phyloP scores from a whole-genome alignment of 1,140 invertebrate genomes.

The Caerostris darwini region DNA sequence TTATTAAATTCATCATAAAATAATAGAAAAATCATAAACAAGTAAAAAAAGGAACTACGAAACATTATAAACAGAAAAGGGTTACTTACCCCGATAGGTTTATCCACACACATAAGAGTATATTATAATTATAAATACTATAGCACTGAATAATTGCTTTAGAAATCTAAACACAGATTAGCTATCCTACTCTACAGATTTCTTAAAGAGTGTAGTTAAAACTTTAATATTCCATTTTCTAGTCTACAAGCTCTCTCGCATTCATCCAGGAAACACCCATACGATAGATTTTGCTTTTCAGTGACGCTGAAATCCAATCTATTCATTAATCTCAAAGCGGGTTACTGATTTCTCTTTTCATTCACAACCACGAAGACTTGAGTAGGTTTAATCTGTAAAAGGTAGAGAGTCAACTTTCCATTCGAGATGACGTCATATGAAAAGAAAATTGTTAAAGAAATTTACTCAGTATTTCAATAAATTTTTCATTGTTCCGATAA shows the following conservation, averaged over 20 bases:
- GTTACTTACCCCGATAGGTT: constrained; percentile 23
- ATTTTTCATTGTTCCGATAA: too few relatives aligned
- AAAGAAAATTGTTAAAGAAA: too few relatives aligned
- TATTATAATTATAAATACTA: not conserved
- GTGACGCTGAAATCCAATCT: constrained; percentile 67
- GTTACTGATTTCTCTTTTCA: not conserved
- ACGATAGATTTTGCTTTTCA: constrained; percentile 27
- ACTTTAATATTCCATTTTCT: constrained; percentile 20
- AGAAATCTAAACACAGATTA: constrained; percentile 24
- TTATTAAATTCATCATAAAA: not conserved
- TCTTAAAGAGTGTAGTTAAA: not conserved
- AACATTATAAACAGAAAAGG: constrained; percentile 27
- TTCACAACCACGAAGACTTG: not conserved
- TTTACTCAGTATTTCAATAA: too few relatives aligned
- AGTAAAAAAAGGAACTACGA: not conserved
- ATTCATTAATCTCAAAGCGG: constrained; percentile 63
- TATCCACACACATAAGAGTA: constrained; percentile 8
- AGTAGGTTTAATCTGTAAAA: not conserved
- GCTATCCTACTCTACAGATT: constrained; percentile 15
- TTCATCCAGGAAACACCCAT: constrained; percentile 71
- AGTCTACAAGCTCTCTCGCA: not conserved
- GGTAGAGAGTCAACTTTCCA: not conserved
- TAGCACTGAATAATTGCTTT: not conserved
- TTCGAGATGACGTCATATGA: not conserved
- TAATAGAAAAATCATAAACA: not conserved